Base-by-base conservation (phyloP, 2,888 invertebrate genomes). In the Stenotaenia linearis region DNA sequence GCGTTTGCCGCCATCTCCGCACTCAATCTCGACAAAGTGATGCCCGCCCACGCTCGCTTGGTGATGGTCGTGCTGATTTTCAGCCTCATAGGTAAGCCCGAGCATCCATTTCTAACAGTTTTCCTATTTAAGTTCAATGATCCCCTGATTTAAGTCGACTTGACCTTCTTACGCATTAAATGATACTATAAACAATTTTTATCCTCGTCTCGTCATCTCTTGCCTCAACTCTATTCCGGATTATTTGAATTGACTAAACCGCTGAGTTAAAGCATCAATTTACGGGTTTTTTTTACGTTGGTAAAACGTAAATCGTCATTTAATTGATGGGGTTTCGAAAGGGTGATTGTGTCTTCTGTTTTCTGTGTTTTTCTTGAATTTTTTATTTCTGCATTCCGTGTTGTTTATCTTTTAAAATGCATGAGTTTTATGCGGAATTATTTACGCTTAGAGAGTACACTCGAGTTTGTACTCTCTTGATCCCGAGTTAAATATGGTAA, bases 31-130 rank as follows among this genome's bases (percentile, higher is more conserved):
- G 15, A 12, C 25, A 12, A 28, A 69, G 69, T 28, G 69, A 69
- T 69, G 69, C 69, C 69, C 69, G 28, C 69, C 69, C 69, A 69
- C 69, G 69, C 69, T 28, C 69, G 69, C 69, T 69, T 69, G 25
- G 25, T 69, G 28, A 69, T 69, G 69, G 69, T 28, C 69, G 69
- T 69, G 69, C 69, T 69, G 69, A 69, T 69, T 69, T 69, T 69
- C 69, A 69, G 69, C 69, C 28, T 69, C 69, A 69, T 25, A 69
- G 69, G 69, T 69, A 69, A 69, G 69, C 28, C 18, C 69, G 15
- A 28, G 69, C 69, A 28, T 69, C 69, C 69, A 69, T 69, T 69
- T 69, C 69, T 69, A 50, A 7, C 50, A 12, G 4, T 69, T 69
- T 28, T 69, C 10, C 28, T n/a, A 12, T 12, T 28, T 56, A 69